Evolutionary conservation across 2,888 invertebrate species (phyloP), one percentile per base, ranked within the genome.

Genomic region (Ecdyonurus torrentis): DNA sequence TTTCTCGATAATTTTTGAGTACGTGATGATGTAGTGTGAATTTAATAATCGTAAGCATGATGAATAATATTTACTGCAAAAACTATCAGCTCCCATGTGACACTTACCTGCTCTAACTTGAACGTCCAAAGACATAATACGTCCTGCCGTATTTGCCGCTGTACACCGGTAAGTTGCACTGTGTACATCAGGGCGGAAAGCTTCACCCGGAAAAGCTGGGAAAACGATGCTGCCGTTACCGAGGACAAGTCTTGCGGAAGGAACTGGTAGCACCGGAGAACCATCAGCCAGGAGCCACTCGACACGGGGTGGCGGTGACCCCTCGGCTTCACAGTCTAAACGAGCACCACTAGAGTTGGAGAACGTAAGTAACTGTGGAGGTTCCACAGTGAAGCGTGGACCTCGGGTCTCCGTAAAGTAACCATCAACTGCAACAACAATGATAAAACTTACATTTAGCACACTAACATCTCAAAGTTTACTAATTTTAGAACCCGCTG

Each of bases 111-210:
- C 63, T 55, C 64, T 52, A 23, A 64, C 61, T 58, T 63, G 64
- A 25, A 65, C 64, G 25, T 64, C 64, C 10, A 61, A 22, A 2
- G 63, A 63, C 23, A 65, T 60, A 23, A 65, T 64, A 3, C 61
- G 63, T 20, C 65, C 65, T 2, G 61, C 64, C 2, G 63, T 59
- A 55, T 63, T 65, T 50, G 59, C 55, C 1, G 64, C 65, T 15
- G 60, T 20, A 64, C 70, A 70, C 22, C 68, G 65, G 64, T 69
- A 70, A 1, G 69, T 66, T 18, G 68, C 65, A n/a, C 65, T 65
- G 63, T 70, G 70, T 2, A 70, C 69, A 60, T 70, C 70, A 15
- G 68, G 69, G 1, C 69, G 66, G 63, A 67, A 70, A 52, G 66
- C 66, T 25, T 68, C 67, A 7, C 66, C 68, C n/a, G 63, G 65